Base-by-base conservation (phyloP, 2,888 invertebrate genomes). In the Polyploca ridens region DNA sequence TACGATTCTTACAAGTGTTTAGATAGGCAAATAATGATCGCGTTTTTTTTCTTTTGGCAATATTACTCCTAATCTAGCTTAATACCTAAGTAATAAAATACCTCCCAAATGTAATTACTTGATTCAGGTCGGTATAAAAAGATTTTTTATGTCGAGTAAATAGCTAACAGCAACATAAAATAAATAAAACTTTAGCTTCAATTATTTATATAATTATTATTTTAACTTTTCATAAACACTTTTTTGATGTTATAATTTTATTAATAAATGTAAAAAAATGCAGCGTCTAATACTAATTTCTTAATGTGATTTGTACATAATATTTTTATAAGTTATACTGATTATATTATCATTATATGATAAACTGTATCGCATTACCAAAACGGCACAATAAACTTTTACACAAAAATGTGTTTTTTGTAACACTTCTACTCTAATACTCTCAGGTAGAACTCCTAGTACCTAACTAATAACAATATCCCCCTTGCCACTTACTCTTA, bases 331-430 rank as follows among this genome's bases (percentile, higher is more conserved):
- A 66, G 68, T 65, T 71, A 69, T 69, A 67, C 58, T 71, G 67
- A 70, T 68, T 58, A 64, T 62, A 66, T 63, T 63, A 61, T 16
- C 63, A 38, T 63, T 64, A 67, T 68, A 61, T 66, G 69, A 67
- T 64, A 64, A 68, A 65, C 63, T 69, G 64, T 70, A 74, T 76
- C 81, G 76, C 81, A 83, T 75, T 80, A 80, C 71, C 66, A 79
- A 75, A 75, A 74, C 73, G 75, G 75, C 79, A 82, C 79, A 87
- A 83, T 87, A 88, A 87, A 88, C 72, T 81, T 84, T 84, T 82
- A 80, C 83, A 84, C 78, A 73, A 69, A 64, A 60, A 46, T 58
- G 46, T 63, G 64, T 67, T 66, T 68, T 66, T 66, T 63, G 2
- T 38, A 38, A 1, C 38, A 38, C 38, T 3, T 2, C 0, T 27